Evolutionary conservation across 2,888 invertebrate genomes (phyloP).

Genomic region (Achlya flavicornis): DNA sequence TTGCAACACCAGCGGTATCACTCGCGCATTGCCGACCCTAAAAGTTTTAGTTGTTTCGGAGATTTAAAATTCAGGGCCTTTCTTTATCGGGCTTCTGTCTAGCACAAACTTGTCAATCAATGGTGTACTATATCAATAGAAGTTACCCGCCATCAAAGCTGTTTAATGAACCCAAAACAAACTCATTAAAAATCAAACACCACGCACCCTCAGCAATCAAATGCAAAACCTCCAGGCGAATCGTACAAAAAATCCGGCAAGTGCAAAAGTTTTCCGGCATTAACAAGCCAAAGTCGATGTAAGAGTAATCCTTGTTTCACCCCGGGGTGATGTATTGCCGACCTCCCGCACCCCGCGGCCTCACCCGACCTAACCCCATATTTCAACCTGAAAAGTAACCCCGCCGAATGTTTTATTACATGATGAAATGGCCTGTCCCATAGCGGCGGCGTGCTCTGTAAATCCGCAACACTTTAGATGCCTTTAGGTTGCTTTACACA

Average conservation of each 20-base stretch:
- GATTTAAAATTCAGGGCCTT: no score
- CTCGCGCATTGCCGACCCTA: no score
- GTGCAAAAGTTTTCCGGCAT: slow-evolving; percentile 26
- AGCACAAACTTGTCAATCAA: no score
- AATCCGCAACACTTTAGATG: slow-evolving; percentile 39
- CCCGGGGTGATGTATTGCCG: slow-evolving; percentile 54
- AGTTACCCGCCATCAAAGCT: not conserved
- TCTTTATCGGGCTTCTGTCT: not conserved
- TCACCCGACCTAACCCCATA: slow-evolving; percentile 64
- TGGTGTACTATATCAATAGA: not conserved
- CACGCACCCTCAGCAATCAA: not conserved
- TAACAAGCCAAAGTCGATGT: slow-evolving; percentile 58
- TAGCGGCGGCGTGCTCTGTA: slow-evolving; percentile 43
- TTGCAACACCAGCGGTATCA: no score
- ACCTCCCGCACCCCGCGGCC: slow-evolving; percentile 44
- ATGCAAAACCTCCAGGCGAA: not conserved
- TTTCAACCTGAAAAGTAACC: slow-evolving; percentile 64
- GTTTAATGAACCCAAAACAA: not conserved
- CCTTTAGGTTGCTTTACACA: slow-evolving; percentile 10
- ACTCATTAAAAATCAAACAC: slow-evolving; percentile 1
- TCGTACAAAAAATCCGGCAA: slow-evolving; percentile 15
- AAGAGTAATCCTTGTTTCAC: slow-evolving; percentile 46
- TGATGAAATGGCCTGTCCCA: slow-evolving; percentile 68
- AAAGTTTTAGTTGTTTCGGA: no score
- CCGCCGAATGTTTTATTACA: slow-evolving; percentile 71